These are phyloP conservation scores for Drosophila testacea DNA, from an alignment of 2,888 invertebrate species.

Conservation along the genomic window DNA sequence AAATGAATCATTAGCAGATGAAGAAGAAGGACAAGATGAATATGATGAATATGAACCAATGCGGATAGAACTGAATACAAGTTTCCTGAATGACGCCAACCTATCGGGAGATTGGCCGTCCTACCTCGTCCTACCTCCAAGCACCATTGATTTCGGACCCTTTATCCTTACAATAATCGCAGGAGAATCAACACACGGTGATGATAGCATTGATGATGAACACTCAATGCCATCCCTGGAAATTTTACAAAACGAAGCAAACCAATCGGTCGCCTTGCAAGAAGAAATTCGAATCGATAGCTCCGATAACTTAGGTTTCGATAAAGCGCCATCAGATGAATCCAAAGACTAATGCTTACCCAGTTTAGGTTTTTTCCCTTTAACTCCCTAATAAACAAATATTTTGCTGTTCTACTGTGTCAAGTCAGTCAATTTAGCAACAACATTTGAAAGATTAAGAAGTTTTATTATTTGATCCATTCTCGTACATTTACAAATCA, in stretches of 20 bases:
- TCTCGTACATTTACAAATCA: conserved; percentile 17
- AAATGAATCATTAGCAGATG: neutral
- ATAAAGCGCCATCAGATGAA: neutral
- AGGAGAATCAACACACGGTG: neutral
- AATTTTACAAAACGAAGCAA: conserved; percentile 28
- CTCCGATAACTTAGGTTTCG: neutral
- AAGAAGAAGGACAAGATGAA: neutral
- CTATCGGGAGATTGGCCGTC: neutral
- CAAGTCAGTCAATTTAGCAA: conserved; percentile 23
- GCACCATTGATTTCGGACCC: conserved; percentile 1
- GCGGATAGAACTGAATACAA: conserved; percentile 9
- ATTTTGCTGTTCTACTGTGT: conserved; percentile 6
- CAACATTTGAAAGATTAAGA: neutral
- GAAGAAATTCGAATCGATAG: neutral
- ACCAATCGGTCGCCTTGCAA: conserved; percentile 10
- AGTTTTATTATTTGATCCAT: neutral
- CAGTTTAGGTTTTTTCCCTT: neutral
- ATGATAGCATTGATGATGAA: neutral
- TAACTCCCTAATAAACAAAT: neutral
- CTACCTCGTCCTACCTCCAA: neutral
- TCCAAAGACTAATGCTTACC: conserved; percentile 5
- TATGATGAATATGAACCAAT: neutral
- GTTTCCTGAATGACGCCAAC: neutral
- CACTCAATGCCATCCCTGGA: conserved; percentile 11
- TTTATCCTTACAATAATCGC: neutral